phyloP scores from a whole-genome alignment of 2,888 invertebrate genomes.

The Eupithecia tripunctaria region DNA sequence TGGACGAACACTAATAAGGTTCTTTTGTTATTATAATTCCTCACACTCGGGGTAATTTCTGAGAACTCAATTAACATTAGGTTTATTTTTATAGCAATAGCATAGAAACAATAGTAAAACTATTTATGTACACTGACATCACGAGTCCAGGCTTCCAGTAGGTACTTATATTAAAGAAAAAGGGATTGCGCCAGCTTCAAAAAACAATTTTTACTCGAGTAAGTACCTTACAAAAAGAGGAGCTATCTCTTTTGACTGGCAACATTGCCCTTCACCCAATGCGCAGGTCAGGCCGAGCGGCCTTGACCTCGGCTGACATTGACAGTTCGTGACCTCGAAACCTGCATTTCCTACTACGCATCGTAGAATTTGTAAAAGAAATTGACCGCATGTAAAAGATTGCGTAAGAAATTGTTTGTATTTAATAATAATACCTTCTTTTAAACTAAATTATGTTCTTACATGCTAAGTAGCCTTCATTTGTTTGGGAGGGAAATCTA shows the following conservation, averaged over 20 bases:
- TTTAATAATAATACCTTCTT: background rate
- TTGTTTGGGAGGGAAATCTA: background rate
- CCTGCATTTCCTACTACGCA: constrained; percentile 26
- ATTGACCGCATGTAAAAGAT: background rate
- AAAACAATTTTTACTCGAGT: no score
- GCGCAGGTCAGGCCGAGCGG: constrained; percentile 53
- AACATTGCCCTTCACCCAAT: constrained; percentile 24
- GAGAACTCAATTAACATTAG: no score
- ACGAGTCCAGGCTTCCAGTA: no score
- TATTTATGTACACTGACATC: no score
- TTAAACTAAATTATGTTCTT: background rate
- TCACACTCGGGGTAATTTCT: no score
- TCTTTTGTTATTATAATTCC: no score
- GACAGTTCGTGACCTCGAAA: constrained; percentile 55
- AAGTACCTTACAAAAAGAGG: background rate
- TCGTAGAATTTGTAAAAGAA: constrained; percentile 5
- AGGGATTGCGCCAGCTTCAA: no score
- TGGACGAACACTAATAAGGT: no score
- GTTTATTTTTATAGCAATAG: no score
- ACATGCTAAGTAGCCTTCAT: background rate
- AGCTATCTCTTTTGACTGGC: constrained; percentile 14
- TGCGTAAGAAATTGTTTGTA: background rate
- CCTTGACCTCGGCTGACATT: constrained; percentile 71
- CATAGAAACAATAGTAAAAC: no score
- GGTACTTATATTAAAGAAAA: no score